Conservation (phyloP, 2,888 invertebrate species). For the Coleophora flavipennella region DNA sequence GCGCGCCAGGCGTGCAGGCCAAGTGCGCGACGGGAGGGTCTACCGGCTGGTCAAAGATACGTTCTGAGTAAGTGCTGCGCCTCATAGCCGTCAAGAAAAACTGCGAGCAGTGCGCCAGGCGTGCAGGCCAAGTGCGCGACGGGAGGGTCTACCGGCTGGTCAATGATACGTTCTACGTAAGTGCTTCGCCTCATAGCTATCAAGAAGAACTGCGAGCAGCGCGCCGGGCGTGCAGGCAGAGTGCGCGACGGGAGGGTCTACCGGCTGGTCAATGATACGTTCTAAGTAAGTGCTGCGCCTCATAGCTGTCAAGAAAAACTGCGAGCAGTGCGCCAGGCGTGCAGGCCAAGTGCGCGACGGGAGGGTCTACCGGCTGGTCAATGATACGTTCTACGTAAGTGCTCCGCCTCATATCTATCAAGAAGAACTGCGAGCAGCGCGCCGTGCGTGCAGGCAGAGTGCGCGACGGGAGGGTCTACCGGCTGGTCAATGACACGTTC, state of each 20-base stretch:
- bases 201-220: conserved; percentile 89
- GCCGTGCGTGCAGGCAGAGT: conserved; percentile 93
- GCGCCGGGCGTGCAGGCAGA: conserved; percentile 92
- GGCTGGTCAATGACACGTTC: conserved; percentile 79
- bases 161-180: conserved; percentile 74
- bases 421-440: conserved; percentile 90
- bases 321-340: conserved; percentile 90
- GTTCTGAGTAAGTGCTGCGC: conserved; percentile 75
- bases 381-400: conserved; percentile 74
- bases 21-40: conserved; percentile 88
- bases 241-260: conserved; percentile 90
- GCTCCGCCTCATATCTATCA: conserved; percentile 80
- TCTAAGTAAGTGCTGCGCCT: conserved; percentile 75
- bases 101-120: conserved; percentile 90
- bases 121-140: conserved; percentile 89
- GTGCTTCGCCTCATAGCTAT: conserved; percentile 78
- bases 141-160: conserved; percentile 91
- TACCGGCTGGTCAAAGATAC: conserved; percentile 82
- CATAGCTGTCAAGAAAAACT: conserved; percentile 94
- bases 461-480: conserved; percentile 87
- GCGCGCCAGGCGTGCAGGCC: conserved; percentile 91
- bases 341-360: conserved; percentile 91
- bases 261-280: conserved; percentile 78
- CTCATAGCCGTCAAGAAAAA: conserved; percentile 93
- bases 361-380: conserved; percentile 86